Percentiles rank a stretch among this genome's conserved stretches.
Evolutionary conservation across 2,888 invertebrate genomes (phyloP).

Genomic region (Spodoptera picta): DNA sequence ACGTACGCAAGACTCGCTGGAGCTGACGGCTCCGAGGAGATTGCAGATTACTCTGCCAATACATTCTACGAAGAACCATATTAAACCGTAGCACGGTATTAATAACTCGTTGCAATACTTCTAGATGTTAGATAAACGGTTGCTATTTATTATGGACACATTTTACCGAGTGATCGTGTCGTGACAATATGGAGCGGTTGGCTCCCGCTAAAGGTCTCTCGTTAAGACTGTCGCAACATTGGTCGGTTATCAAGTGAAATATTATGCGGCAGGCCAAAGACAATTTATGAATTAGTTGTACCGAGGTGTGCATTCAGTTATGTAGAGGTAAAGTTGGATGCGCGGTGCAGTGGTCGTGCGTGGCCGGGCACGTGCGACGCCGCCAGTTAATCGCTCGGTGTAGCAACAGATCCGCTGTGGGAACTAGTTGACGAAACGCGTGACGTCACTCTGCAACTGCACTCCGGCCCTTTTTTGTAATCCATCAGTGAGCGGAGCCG

Average conservation of each 20-base stretch:
- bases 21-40: conserved; percentile 53
- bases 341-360: conserved; percentile 42
- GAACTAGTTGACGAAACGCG: conserved; percentile 78
- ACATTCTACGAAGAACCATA: conserved; percentile 40
- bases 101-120: conserved; percentile 70
- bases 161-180: conserved; percentile 77
- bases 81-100: conserved; percentile 58
- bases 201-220: conserved; percentile 85
- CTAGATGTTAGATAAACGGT: conserved; percentile 74
- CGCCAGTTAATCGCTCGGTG: conserved; percentile 62
- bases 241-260: conserved; percentile 71
- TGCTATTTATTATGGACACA: conserved; percentile 78
- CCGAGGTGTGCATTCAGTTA: conserved; percentile 15
- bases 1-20: conserved; percentile 63
- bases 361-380: conserved; percentile 60
- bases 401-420: conserved; percentile 73
- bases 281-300: conserved; percentile 31
- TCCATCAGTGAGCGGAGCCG: conserved; percentile 81
- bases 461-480: conserved; percentile 79
- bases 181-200: conserved; percentile 84
- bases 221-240: conserved; percentile 82
- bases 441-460: conserved; percentile 76
- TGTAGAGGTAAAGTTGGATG: conserved; percentile 34
- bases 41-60: conserved; percentile 44
- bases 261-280: conserved; percentile 50